These are phyloP conservation scores for Apteryx mantelli DNA, from an alignment of 2,113 vertebrate genomes.

Conservation along the genomic window DNA sequence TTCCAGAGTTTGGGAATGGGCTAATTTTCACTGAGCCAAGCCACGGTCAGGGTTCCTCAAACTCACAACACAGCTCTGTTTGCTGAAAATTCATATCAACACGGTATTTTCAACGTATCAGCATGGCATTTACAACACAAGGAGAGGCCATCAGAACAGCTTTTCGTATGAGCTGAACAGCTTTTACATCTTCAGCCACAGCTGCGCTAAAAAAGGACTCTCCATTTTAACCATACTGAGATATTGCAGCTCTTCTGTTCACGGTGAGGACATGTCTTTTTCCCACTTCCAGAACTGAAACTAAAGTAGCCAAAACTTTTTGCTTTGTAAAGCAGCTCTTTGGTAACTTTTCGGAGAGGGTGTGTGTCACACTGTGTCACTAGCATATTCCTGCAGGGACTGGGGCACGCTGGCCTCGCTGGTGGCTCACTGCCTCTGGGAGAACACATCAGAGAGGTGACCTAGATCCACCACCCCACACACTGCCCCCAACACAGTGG, in stretches of 20 bases:
- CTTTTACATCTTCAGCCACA: not conserved
- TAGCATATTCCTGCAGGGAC: not conserved
- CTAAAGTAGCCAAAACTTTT: not conserved
- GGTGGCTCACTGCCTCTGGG: not conserved
- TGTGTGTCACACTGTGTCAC: not conserved
- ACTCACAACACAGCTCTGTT: not conserved
- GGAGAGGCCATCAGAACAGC: not conserved
- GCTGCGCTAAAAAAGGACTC: not conserved
- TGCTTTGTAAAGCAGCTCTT: not conserved
- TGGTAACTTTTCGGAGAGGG: not conserved
- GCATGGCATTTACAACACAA: not conserved
- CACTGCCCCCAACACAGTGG: fast-evolving
- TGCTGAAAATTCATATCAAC: not conserved
- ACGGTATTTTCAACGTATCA: no score
- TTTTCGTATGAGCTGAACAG: not conserved
- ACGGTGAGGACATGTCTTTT: not conserved
- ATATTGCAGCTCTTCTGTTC: not conserved
- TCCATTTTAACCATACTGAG: not conserved
- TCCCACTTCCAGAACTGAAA: not conserved
- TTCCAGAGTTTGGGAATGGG: not conserved
- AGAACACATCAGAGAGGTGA: not conserved
- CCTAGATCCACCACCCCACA: not conserved
- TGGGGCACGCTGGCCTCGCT: fast-evolving
- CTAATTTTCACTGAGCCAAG: not conserved
- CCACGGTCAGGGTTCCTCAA: not conserved